Base-by-base conservation (phyloP, 2,888 invertebrate species). In the Nowickia ferox region DNA sequence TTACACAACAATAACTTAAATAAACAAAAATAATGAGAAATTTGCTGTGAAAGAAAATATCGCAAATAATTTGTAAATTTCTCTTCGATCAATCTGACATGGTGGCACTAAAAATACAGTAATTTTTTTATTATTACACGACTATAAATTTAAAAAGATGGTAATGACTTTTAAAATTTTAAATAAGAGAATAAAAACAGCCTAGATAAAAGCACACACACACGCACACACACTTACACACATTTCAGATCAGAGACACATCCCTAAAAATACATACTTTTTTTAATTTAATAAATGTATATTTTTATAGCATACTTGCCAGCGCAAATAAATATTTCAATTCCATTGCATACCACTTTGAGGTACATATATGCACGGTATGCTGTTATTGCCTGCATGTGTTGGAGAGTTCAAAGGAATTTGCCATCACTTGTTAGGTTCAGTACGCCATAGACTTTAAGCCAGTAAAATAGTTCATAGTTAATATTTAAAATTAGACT, bases 371-470 rank as follows among this genome's bases (percentile, higher is more conserved):
- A 30, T 30, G 17, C 9, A 13, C 46, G 15, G 15, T 44, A 13
- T n/a, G 1, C 4, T 59, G n/a, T 30, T n/a, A n/a, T n/a, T 10
- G 74, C 9, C 46, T 66, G 40, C 11, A 17, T 59, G 11, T 48
- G 22, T 51, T 38, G 30, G 48, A 72, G 79, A 79, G 86, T 83
- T 76, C 71, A 79, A 83, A 86, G 71, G 82, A 86, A 83, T 86
- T 83, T 83, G 48, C 59, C 44, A 83, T 40, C 65, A 48, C 61
- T 79, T 55, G 53, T 13, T 44, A 66, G 38, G 65, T 86, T 86
- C 66, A 86, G 86, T 86, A 78, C 71, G 66, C 53, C 79, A 76
- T 48, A 71, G 79, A 66, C 86, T 65, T 83, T 79, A 79, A 83
- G 51, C 68, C 76, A 72, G 86, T 76, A 53, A 72, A 77, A 78